phyloP scores from a whole-genome alignment of 1,140 invertebrate species.

The Proctacanthus coquilletti region DNA sequence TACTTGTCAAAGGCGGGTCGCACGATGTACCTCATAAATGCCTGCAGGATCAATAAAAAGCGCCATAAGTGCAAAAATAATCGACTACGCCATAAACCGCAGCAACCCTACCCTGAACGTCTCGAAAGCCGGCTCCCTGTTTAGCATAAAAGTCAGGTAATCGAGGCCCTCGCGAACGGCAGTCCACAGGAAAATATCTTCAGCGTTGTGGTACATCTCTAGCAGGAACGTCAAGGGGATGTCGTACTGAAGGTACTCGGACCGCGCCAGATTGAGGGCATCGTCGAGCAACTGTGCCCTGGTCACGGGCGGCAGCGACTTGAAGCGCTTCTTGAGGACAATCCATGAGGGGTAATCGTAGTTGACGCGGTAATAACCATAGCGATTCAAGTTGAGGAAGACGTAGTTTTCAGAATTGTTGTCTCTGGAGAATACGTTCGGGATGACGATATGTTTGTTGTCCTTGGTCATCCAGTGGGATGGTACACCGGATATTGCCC shows the following conservation, averaged over 20 bases:
- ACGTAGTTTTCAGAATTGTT: conserved; percentile 15
- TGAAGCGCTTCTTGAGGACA: conserved; percentile 38
- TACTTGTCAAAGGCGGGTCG: conserved; percentile 22
- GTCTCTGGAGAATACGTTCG: conserved; percentile 11
- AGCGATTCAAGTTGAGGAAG: conserved; percentile 24
- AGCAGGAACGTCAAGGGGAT: conserved; percentile 36
- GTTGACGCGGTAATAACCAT: conserved; percentile 58
- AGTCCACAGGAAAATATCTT: conserved; percentile 24
- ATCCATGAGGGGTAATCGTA: conserved; percentile 55
- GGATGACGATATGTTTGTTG: conserved; percentile 15
- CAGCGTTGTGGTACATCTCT: conserved; percentile 16
- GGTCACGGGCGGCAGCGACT: conserved; percentile 37
- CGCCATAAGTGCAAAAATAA: not conserved
- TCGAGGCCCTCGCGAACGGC: conserved; percentile 19
- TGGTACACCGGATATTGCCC: conserved; percentile 17
- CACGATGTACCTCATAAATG: conserved; percentile 27
- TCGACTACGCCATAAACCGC: not conserved
- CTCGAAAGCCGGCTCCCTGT: conserved; percentile 26
- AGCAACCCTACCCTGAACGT: conserved; percentile 18
- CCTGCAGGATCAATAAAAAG: conserved; percentile 9
- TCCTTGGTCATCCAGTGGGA: conserved; percentile 21
- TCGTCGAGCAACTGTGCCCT: conserved; percentile 71
- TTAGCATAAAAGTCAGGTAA: conserved; percentile 23
- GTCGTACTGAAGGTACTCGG: conserved; percentile 40
- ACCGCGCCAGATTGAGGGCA: conserved; percentile 56